Conservation (phyloP, 2,113 vertebrate species). For the Pimephales promelas region DNA sequence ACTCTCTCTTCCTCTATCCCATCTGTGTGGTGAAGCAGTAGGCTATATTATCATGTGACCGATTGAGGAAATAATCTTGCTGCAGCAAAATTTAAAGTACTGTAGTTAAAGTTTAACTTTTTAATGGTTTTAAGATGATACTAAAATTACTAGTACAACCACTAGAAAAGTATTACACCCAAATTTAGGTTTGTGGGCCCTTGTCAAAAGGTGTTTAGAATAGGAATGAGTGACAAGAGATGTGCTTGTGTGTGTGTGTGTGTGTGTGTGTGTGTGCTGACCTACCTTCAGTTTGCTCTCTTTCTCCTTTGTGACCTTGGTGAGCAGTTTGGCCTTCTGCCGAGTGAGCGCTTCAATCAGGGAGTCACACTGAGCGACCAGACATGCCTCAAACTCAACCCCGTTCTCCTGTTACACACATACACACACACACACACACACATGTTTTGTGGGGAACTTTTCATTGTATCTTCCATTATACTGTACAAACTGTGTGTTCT, state of each 20-base stretch:
- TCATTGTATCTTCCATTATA: too few relatives aligned
- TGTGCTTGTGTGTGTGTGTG: not conserved
- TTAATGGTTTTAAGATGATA: not conserved
- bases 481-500: too few relatives aligned
- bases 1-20: not conserved
- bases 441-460: too few relatives aligned
- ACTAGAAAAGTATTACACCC: not conserved
- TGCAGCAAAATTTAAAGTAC: not conserved
- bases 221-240: not conserved
- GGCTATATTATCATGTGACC: not conserved
- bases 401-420: constrained; percentile 85
- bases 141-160: not conserved
- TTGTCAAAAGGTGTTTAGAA: not conserved
- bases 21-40: not conserved
- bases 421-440: constrained; percentile 46
- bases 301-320: constrained; percentile 96
- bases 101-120: not conserved
- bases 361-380: constrained; percentile 97
- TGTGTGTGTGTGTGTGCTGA: not conserved
- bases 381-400: constrained; percentile 94
- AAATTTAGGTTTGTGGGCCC: not conserved
- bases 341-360: constrained; percentile 92
- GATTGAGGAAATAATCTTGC: not conserved
- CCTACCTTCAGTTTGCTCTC: constrained; percentile 96
- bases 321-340: constrained; percentile 97